phyloP scores from a whole-genome alignment of 1,140 invertebrate species.

The Psilanteris sp. region DNA sequence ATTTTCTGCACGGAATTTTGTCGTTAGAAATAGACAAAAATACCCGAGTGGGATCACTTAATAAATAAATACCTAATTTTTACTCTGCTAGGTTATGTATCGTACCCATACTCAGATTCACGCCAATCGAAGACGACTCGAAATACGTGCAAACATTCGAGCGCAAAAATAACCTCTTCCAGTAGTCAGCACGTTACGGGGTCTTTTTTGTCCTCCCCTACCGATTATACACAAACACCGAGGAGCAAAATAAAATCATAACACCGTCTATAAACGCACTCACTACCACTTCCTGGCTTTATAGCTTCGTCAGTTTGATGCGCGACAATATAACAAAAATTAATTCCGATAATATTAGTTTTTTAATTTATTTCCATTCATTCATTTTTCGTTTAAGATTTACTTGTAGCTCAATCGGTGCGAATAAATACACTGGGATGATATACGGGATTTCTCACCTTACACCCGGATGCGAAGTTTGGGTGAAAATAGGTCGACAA shows the following conservation, averaged over 20 bases:
- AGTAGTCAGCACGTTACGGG: slow-evolving; percentile 25
- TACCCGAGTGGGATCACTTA: too few relatives aligned
- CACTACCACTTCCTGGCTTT: slow-evolving; percentile 29
- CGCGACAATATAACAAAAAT: not conserved
- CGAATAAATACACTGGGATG: too few relatives aligned
- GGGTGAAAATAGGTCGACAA: too few relatives aligned
- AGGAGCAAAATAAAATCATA: slow-evolving; percentile 19
- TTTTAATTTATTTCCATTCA: too few relatives aligned
- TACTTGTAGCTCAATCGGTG: too few relatives aligned
- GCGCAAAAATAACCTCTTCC: slow-evolving; percentile 49
- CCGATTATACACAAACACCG: slow-evolving; percentile 39
- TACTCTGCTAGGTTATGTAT: slow-evolving; percentile 20
- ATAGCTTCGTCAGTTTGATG: not conserved
- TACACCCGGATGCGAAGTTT: too few relatives aligned
- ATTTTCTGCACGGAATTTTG: too few relatives aligned
- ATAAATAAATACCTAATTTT: slow-evolving; percentile 39
- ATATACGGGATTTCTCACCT: too few relatives aligned
- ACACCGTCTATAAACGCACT: slow-evolving; percentile 32
- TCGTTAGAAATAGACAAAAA: too few relatives aligned
- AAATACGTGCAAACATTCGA: slow-evolving; percentile 15
- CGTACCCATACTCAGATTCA: slow-evolving; percentile 17
- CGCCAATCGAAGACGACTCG: not conserved
- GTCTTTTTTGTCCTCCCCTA: slow-evolving; percentile 48
- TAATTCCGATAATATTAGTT: too few relatives aligned
- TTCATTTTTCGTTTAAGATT: too few relatives aligned